Conservation (phyloP, 2,797 vertebrate species). For the Pangasius djambal region DNA sequence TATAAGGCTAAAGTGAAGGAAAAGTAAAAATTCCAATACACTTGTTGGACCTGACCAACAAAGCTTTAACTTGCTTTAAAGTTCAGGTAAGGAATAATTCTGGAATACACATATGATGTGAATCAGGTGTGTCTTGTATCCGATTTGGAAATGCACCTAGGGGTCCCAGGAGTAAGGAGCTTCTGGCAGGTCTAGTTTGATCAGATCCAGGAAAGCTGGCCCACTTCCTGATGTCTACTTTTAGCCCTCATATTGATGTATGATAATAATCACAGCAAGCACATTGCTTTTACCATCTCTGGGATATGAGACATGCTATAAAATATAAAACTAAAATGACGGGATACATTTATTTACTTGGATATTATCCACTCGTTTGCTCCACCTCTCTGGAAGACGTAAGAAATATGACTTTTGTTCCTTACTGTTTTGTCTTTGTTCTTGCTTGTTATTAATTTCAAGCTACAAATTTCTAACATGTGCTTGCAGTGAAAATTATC, state of each 20-base stretch:
- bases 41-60: neutral
- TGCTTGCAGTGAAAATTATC: no score
- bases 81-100: neutral
- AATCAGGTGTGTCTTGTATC: neutral
- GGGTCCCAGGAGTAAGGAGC: neutral
- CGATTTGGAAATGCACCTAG: neutral
- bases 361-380: neutral
- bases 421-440: neutral
- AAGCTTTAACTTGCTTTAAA: neutral
- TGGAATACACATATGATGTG: no score
- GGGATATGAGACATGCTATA: neutral
- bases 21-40: neutral
- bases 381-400: neutral
- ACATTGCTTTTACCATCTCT: neutral
- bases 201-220: neutral
- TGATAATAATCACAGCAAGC: neutral
- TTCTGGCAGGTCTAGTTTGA: neutral
- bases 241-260: neutral
- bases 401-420: no score
- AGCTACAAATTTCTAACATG: no score
- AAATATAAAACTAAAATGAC: neutral
- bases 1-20: neutral
- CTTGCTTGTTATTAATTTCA: no score
- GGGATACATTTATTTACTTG: neutral
- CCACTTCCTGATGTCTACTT: neutral